phyloP scores from a whole-genome alignment of 2,797 vertebrate species.

The Cossypha polioptera region DNA sequence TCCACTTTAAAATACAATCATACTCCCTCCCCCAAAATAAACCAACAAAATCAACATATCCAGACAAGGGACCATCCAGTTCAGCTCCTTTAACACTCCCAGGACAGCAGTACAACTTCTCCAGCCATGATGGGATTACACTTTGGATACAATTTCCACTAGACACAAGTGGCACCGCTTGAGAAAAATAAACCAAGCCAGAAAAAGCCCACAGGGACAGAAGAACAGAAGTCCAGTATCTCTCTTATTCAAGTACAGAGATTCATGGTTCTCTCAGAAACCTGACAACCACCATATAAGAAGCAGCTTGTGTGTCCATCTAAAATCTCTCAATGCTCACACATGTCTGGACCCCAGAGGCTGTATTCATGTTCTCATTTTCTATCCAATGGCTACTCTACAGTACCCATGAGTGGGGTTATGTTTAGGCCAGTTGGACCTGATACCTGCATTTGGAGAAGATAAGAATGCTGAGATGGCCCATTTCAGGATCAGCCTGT shows the following conservation, averaged over 20 bases:
- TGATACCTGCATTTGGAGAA: not conserved
- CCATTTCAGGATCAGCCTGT: not conserved
- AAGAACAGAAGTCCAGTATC: not conserved
- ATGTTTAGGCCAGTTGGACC: not conserved
- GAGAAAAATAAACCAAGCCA: not conserved
- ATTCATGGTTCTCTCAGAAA: not conserved
- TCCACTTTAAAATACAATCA: not conserved
- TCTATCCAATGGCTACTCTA: fast-evolving
- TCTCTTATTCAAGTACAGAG: not conserved
- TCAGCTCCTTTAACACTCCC: not conserved
- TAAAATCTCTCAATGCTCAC: fast-evolving
- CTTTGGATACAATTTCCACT: not conserved
- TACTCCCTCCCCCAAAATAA: not conserved
- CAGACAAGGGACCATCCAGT: not conserved
- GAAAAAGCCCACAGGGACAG: not conserved
- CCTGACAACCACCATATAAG: fast-evolving
- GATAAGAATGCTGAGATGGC: not conserved
- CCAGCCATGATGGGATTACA: fast-evolving
- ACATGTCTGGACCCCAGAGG: fast-evolving
- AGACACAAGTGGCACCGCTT: not conserved
- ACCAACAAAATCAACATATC: not conserved
- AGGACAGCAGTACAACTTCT: not conserved
- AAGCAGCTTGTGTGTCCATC: not conserved
- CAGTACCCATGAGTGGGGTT: fast-evolving
- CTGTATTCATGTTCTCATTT: fast-evolving